Percentiles rank a stretch among this genome's conserved stretches.
phyloP scores from a whole-genome alignment of 2,797 vertebrate species.

The Leptodactylus fallax region DNA sequence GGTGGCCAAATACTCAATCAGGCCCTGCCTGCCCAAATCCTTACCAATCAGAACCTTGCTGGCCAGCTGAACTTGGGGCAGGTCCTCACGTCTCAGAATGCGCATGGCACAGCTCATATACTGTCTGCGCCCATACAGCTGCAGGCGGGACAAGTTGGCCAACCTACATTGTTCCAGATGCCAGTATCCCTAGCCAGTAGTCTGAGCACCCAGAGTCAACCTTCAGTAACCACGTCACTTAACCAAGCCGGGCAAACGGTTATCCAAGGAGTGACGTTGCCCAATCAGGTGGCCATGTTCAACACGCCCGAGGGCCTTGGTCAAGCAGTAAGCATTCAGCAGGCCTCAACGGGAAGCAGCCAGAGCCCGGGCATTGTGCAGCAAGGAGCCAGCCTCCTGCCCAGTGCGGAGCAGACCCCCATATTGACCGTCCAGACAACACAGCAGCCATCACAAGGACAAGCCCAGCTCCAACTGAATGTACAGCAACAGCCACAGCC shows the following conservation, averaged over 20 bases:
- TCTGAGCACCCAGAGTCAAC: conserved; percentile 83
- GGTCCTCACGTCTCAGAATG: conserved; percentile 86
- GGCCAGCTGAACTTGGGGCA: conserved; percentile 86
- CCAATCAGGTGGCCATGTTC: conserved; percentile 83
- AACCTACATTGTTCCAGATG: conserved; percentile 92
- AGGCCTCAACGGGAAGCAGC: conserved; percentile 71
- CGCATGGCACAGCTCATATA: conserved; percentile 88
- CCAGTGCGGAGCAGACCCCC: conserved; percentile 71
- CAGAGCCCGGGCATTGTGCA: conserved; percentile 73
- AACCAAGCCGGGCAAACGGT: conserved; percentile 76
- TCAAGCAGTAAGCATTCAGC: conserved; percentile 84
- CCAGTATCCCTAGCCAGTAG: conserved; percentile 86
- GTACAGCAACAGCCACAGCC: conserved; percentile 71
- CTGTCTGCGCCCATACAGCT: conserved; percentile 89
- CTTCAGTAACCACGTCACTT: conserved; percentile 74
- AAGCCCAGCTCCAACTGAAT: conserved; percentile 76
- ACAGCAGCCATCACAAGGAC: conserved; percentile 66
- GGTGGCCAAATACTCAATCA: conserved; percentile 91
- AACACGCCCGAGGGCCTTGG: conserved; percentile 80
- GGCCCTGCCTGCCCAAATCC: conserved; percentile 79
- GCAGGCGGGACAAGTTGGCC: conserved; percentile 88
- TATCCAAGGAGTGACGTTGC: conserved; percentile 89
- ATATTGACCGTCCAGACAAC: conserved; percentile 79
- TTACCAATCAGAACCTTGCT: conserved; percentile 88
- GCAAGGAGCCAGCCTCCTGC: conserved; percentile 73